phyloP scores from a whole-genome alignment of 2,113 vertebrate genomes.

The Perca schrenkii region DNA sequence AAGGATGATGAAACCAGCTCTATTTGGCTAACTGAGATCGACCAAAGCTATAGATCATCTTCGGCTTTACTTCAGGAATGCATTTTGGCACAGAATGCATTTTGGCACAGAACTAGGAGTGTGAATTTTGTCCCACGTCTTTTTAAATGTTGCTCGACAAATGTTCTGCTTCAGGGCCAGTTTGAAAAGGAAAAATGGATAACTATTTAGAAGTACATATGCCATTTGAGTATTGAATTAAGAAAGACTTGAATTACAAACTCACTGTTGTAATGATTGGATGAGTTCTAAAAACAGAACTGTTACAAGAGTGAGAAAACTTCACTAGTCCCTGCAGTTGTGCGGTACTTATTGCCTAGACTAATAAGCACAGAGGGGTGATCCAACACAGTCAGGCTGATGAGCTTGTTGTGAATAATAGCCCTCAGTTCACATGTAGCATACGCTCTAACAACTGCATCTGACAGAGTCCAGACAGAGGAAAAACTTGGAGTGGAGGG shows the following conservation, averaged over 20 bases:
- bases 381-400: conserved; percentile 48
- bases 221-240: not conserved
- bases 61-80: not conserved
- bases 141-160: not conserved
- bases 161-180: not conserved
- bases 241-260: not conserved
- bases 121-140: not conserved
- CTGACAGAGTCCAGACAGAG: conserved; percentile 61
- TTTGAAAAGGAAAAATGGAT: not conserved
- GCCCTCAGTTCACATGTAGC: conserved; percentile 37
- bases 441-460: conserved; percentile 40
- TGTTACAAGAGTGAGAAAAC: conserved; percentile 17
- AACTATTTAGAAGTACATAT: not conserved
- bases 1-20: not conserved
- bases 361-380: conserved; percentile 51
- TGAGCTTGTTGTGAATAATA: conserved; percentile 62
- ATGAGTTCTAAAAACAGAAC: conserved; percentile 3
- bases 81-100: not conserved
- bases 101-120: not conserved
- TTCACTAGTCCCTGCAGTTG: conserved; percentile 26
- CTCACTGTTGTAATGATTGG: not conserved
- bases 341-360: conserved; percentile 28
- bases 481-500: conserved; percentile 37
- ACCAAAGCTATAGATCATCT: not conserved
- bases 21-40: not conserved